A percentile compares a stretch with the other conserved stretches of the same genome.
These are phyloP conservation scores for Mycetomoellerius zeteki DNA, from an alignment of 1,140 invertebrate species.

Conservation along the genomic window DNA sequence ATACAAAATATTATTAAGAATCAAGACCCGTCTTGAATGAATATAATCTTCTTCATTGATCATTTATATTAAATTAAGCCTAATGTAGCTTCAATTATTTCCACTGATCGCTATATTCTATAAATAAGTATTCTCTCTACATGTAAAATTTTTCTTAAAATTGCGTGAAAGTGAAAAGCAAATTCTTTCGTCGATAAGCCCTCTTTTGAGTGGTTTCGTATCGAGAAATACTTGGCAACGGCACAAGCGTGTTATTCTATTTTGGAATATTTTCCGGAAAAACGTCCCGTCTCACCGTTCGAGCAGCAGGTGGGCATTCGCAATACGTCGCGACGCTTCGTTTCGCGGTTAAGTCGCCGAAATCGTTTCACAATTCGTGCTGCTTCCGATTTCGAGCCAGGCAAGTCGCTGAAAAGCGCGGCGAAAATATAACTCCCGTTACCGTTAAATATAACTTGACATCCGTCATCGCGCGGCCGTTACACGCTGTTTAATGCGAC, in stretches of 20 bases:
- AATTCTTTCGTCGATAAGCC: not conserved
- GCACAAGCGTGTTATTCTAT: conserved; percentile 18
- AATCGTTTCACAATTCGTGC: conserved; percentile 46
- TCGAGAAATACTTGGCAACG: not conserved
- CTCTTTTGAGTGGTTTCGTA: too few species aligned
- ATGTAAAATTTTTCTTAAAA: not conserved
- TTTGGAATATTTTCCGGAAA: conserved; percentile 16
- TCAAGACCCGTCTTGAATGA: too few species aligned
- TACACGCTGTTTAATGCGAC: conserved; percentile 58
- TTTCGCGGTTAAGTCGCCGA: conserved; percentile 46
- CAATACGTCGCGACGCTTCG: conserved; percentile 32
- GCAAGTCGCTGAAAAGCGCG: conserved; percentile 12
- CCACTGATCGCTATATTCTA: not conserved
- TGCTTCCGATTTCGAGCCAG: conserved; percentile 42
- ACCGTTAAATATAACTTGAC: conserved; percentile 63
- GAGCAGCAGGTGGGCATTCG: conserved; percentile 53
- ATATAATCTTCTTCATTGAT: too few species aligned
- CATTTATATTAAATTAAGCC: not conserved
- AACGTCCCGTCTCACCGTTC: not conserved
- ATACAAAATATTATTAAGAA: too few species aligned
- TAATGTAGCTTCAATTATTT: not conserved
- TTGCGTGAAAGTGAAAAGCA: not conserved
- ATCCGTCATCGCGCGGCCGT: conserved; percentile 53
- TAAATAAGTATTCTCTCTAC: not conserved
- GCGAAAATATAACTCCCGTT: conserved; percentile 61